A percentile compares a stretch with the other conserved stretches of the same genome.
Evolutionary conservation across 2,888 invertebrate genomes (phyloP).

Genomic region (Tupiocoris notatus): DNA sequence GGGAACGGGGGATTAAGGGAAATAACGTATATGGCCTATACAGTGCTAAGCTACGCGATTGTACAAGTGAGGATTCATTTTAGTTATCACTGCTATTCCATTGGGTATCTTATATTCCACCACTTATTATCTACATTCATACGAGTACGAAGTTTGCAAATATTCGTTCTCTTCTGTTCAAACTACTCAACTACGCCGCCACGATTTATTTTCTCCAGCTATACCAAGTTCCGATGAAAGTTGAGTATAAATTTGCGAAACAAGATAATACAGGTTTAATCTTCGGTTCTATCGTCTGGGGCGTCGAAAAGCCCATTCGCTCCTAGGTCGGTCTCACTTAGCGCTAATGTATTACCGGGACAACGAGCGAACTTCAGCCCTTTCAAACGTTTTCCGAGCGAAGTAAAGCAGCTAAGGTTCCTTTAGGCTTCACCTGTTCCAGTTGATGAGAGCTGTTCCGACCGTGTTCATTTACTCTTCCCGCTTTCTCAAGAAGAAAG

Average conservation of each 20-base stretch:
- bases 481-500: too few relatives aligned
- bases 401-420: not conserved
- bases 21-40: too few relatives aligned
- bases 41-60: too few relatives aligned
- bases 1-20: too few relatives aligned
- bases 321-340: conserved; percentile 9
- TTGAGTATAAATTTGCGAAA: not conserved
- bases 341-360: conserved; percentile 34
- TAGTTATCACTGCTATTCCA: too few relatives aligned
- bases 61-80: too few relatives aligned
- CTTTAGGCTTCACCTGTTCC: conserved; percentile 22
- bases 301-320: not conserved
- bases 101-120: too few relatives aligned
- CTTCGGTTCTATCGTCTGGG: conserved; percentile 19
- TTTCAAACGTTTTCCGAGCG: conserved; percentile 17
- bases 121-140: too few relatives aligned
- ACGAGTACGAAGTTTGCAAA: too few relatives aligned
- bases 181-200: too few relatives aligned
- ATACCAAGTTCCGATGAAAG: not conserved
- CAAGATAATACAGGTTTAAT: conserved; percentile 29
- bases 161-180: too few relatives aligned
- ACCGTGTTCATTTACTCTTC: conserved; percentile 10
- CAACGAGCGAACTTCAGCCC: conserved; percentile 28
- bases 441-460: conserved; percentile 15
- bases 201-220: too few relatives aligned